Evolutionary conservation across 2,113 vertebrate genomes (phyloP).

Genomic region (Lamprologus sp.): DNA sequence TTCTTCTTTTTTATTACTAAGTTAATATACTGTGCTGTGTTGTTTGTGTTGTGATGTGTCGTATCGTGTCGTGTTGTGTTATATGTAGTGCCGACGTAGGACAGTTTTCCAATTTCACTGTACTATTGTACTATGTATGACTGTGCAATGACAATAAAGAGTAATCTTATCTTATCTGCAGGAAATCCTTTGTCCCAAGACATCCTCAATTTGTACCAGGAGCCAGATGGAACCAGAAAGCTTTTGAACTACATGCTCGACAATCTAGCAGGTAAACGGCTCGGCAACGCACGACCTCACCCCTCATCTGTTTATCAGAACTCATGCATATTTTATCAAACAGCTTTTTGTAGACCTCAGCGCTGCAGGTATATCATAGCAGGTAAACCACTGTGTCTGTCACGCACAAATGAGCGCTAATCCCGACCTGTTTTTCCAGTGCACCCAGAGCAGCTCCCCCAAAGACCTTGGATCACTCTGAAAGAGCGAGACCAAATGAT

Average conservation of each 20-base stretch:
- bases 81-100: not conserved
- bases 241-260: slow-evolving; percentile 99
- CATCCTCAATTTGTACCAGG: slow-evolving; percentile 97
- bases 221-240: slow-evolving; percentile 95
- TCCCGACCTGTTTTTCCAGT: slow-evolving; percentile 59
- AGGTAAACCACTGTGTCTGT: not conserved
- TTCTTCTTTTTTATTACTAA: not conserved
- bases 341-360: not conserved
- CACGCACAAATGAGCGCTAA: not conserved
- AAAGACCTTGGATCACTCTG: slow-evolving; percentile 96
- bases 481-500: slow-evolving; percentile 94
- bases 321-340: not conserved
- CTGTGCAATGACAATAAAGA: not conserved
- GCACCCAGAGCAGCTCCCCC: slow-evolving; percentile 98
- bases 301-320: not conserved
- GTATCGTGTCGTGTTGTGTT: accelerated
- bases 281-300: not conserved
- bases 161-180: slow-evolving; percentile 37
- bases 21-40: not conserved
- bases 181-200: slow-evolving; percentile 99
- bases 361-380: not conserved
- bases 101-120: not conserved
- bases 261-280: slow-evolving; percentile 81
- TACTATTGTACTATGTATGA: not conserved
- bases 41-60: not conserved